Base-by-base conservation (phyloP, 2,888 invertebrate species). In the Acronicta psi region DNA sequence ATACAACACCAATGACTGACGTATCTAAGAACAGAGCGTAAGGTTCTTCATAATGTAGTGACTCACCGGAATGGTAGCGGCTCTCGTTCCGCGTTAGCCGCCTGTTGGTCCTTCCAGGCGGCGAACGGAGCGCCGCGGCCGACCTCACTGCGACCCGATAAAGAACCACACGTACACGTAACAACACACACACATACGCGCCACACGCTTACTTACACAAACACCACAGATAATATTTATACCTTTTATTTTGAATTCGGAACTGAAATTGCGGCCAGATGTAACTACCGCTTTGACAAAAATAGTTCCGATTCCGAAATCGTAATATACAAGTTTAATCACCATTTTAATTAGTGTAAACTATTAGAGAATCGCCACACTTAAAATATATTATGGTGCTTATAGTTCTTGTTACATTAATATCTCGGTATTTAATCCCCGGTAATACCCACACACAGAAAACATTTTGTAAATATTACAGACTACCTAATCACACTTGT, bases 1-100 rank as follows among this genome's bases (percentile, higher is more conserved):
- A 63, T 56, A 73, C 71, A 76, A 80, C 80, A 83, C 77, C 80
- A 76, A 81, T 75, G 80, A 74, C 80, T 75, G 77, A n/a, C n/a
- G n/a, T n/a, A n/a, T n/a, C n/a, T n/a, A n/a, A n/a, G n/a, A 76
- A 76, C 76, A 83, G 62, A 71, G 80, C 79, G 79, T 71, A 76
- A 85, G 81, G 80, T 81, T 78, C 77, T 72, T 70, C 73, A 69
- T 59, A 73, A 75, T 78, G 77, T 73, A 77, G 66, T 88, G 88
- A 95, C 96, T 96, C 96, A 98, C 99, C 99, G 93, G 98, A 98
- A 94, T 99, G 98, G 94, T 98, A 99, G 86, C 98, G 96, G 94
- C 97, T 98, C 95, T 99, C 98, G 95, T 98, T 98, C 86, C 98
- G 95, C 75, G 99, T 98, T 81, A 98, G 96, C 81, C 98, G 95